phyloP scores from a whole-genome alignment of 2,797 vertebrate species.

The Myotis pilosus region DNA sequence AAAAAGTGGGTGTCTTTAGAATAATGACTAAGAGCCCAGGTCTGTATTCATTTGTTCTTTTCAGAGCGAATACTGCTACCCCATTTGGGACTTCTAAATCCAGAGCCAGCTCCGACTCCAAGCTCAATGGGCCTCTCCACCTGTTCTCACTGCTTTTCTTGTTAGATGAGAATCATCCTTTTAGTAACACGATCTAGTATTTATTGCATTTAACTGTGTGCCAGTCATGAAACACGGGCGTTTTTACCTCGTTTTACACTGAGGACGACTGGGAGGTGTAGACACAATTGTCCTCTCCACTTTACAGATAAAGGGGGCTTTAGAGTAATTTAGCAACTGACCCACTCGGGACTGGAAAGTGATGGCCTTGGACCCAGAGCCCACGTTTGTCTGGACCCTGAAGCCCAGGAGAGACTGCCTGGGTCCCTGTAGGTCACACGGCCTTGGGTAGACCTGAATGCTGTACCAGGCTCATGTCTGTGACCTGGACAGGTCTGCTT shows the following conservation, averaged over 20 bases:
- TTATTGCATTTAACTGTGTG: background rate
- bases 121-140: background rate
- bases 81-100: background rate
- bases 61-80: background rate
- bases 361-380: background rate
- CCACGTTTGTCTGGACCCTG: background rate
- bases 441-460: background rate
- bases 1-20: background rate
- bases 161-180: background rate
- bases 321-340: background rate
- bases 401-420: background rate
- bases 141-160: constrained; percentile 39
- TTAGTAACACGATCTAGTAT: background rate
- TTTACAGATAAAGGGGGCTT: background rate
- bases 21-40: background rate
- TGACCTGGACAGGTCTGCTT: background rate
- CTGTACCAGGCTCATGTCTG: background rate
- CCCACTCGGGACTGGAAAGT: background rate
- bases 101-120: background rate
- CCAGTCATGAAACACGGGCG: background rate
- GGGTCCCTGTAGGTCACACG: background rate
- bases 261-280: background rate
- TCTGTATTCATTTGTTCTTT: background rate
- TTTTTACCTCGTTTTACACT: background rate
- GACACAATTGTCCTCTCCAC: background rate